Evolutionary conservation across 2,888 invertebrate species (phyloP).

Genomic region (Andrena camellia): DNA sequence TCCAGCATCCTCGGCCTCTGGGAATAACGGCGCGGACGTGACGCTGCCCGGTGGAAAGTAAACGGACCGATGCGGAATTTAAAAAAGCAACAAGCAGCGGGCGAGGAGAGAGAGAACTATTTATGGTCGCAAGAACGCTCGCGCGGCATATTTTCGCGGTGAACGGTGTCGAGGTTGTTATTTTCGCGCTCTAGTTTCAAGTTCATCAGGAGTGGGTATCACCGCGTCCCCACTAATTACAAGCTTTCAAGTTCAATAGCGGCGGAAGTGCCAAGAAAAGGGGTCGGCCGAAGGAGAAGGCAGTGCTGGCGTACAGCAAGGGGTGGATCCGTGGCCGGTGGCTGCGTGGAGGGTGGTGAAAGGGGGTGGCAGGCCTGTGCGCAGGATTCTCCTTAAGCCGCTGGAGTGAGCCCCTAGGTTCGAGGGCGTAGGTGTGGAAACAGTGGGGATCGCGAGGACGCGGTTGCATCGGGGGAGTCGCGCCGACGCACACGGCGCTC

Average conservation of each 20-base stretch:
- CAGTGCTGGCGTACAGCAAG: neutral
- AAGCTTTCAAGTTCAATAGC: conserved; percentile 55
- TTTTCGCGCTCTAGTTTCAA: conserved; percentile 35
- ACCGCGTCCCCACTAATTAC: conserved; percentile 47
- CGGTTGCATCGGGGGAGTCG: conserved; percentile 59
- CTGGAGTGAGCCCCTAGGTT: conserved; percentile 15
- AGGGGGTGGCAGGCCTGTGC: neutral
- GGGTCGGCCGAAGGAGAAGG: conserved; percentile 3
- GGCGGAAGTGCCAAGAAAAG: conserved; percentile 28
- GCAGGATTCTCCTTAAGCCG: conserved; percentile 23
- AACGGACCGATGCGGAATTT: neutral
- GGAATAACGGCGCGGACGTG: neutral
- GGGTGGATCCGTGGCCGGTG: neutral
- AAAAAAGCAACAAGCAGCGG: neutral
- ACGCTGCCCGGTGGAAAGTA: neutral
- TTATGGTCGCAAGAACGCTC: conserved; percentile 3
- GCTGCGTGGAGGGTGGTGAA: neutral
- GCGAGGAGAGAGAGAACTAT: conserved; percentile 8
- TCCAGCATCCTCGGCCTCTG: neutral
- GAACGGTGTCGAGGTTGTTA: conserved; percentile 21
- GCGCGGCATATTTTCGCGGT: neutral
- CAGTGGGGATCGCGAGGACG: conserved; percentile 10
- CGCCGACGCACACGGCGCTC: conserved; percentile 66
- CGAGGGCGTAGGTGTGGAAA: conserved; percentile 21
- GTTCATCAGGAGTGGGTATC: conserved; percentile 24